A percentile compares a stretch with the other conserved stretches of the same genome.
phyloP scores from a whole-genome alignment of 2,113 vertebrate genomes.

The Tauraco erythrolophus region DNA sequence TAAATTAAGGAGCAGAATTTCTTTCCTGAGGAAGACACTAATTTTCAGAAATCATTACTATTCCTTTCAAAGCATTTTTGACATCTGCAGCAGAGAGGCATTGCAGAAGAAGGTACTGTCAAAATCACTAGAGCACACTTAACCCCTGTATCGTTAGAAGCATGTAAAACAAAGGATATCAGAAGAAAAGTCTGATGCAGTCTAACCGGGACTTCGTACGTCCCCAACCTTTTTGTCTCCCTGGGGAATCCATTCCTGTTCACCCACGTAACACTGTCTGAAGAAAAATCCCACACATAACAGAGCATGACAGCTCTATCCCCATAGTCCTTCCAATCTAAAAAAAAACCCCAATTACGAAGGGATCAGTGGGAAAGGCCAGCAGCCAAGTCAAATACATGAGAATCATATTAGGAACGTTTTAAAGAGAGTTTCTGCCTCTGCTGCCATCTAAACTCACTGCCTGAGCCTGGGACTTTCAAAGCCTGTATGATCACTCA shows the following conservation, averaged over 20 bases:
- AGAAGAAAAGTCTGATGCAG: neutral
- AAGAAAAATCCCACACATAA: neutral
- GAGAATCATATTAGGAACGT: neutral
- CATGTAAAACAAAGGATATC: neutral
- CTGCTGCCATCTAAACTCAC: neutral
- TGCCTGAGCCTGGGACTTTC: neutral
- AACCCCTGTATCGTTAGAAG: neutral
- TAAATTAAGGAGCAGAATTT: neutral
- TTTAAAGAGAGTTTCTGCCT: neutral
- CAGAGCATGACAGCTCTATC: neutral
- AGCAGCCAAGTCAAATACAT: neutral
- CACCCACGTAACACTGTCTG: neutral
- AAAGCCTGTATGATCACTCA: neutral
- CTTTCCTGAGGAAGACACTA: neutral
- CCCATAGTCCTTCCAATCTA: neutral
- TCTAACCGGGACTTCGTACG: neutral
- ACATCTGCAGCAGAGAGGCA: neutral
- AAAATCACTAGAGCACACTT: neutral
- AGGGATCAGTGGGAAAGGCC: neutral
- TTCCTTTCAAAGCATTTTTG: conserved; percentile 5
- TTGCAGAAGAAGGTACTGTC: neutral
- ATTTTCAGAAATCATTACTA: conserved; percentile 7
- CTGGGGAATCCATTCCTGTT: neutral
- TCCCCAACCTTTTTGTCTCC: neutral
- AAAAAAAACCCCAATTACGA: neutral